A percentile compares a stretch with the other conserved stretches of the same genome.
These are phyloP conservation scores for Macrotis lagotis DNA, from an alignment of 2,113 vertebrate genomes.

Conservation along the genomic window DNA sequence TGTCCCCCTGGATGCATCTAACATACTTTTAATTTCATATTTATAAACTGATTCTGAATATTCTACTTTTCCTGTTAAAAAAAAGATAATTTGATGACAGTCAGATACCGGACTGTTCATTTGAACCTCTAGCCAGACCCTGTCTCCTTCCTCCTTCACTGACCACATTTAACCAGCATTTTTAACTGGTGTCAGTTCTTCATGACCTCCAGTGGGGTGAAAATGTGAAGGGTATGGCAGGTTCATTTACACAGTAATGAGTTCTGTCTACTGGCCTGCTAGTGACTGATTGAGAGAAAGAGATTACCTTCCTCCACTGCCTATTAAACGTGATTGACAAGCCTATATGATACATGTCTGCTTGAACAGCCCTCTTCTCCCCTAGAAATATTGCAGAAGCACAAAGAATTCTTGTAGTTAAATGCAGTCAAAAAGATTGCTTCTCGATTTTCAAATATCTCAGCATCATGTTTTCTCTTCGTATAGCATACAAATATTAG, in stretches of 20 bases:
- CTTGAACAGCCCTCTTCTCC: constrained; percentile 41
- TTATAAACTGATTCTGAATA: constrained; percentile 9
- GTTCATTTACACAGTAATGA: constrained; percentile 85
- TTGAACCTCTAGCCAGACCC: not conserved
- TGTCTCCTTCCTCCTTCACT: constrained; percentile 37
- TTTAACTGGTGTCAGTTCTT: constrained; percentile 71
- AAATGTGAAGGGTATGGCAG: constrained; percentile 71
- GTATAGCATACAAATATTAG: constrained; percentile 11
- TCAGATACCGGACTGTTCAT: constrained; percentile 28
- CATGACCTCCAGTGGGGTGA: constrained; percentile 67
- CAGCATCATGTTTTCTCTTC: constrained; percentile 23
- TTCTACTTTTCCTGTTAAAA: accelerated
- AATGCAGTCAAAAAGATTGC: constrained; percentile 51
- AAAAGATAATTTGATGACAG: constrained; percentile 1
- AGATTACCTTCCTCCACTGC: constrained; percentile 78
- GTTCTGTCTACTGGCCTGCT: constrained; percentile 74
- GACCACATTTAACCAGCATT: constrained; percentile 69
- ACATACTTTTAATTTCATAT: not conserved
- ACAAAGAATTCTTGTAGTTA: constrained; percentile 51
- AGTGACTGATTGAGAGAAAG: constrained; percentile 73
- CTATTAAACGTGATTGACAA: constrained; percentile 83
- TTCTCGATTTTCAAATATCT: constrained; percentile 45
- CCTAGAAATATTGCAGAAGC: constrained; percentile 55
- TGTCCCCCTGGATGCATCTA: not conserved
- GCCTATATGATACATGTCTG: constrained; percentile 67